These are phyloP conservation scores for Rhopalosiphum padi DNA, from an alignment of 1,140 invertebrate genomes.

Conservation along the genomic window DNA sequence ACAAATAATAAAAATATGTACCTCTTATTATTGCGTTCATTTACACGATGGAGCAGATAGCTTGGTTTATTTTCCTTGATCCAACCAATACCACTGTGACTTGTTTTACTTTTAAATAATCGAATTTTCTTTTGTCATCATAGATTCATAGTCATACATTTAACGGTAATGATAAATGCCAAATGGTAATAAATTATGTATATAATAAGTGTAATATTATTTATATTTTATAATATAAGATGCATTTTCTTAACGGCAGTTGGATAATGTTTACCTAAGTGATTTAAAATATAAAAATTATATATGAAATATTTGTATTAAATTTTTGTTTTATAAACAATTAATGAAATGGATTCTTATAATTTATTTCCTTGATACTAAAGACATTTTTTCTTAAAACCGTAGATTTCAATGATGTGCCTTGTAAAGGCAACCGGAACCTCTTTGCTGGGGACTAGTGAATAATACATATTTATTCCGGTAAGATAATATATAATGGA, in stretches of 20 bases:
- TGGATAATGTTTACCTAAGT: background rate
- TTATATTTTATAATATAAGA: background rate
- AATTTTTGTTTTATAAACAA: background rate
- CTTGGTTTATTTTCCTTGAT: background rate
- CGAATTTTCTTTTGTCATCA: background rate
- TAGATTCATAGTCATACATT: too few species aligned
- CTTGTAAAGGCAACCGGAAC: background rate
- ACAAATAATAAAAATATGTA: background rate
- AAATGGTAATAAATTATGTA: background rate
- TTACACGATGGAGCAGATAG: background rate
- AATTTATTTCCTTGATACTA: background rate
- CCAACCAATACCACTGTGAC: background rate
- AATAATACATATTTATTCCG: slow-evolving; percentile 43
- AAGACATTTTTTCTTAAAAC: slow-evolving; percentile 14
- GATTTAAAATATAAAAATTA: background rate
- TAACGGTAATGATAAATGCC: background rate
- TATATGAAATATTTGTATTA: background rate
- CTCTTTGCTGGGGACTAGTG: background rate
- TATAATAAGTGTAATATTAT: background rate
- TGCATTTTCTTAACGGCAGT: background rate
- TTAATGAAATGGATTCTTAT: background rate
- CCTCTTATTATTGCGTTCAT: background rate
- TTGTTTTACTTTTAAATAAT: background rate
- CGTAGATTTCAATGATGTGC: slow-evolving; percentile 27
- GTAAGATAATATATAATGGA: slow-evolving; percentile 30